A percentile compares a stretch with the other conserved stretches of the same genome.
Evolutionary conservation across 53 echinoderm and acorn worm genomes (phyloP).

Genomic region (Apostichopus leukothele): DNA sequence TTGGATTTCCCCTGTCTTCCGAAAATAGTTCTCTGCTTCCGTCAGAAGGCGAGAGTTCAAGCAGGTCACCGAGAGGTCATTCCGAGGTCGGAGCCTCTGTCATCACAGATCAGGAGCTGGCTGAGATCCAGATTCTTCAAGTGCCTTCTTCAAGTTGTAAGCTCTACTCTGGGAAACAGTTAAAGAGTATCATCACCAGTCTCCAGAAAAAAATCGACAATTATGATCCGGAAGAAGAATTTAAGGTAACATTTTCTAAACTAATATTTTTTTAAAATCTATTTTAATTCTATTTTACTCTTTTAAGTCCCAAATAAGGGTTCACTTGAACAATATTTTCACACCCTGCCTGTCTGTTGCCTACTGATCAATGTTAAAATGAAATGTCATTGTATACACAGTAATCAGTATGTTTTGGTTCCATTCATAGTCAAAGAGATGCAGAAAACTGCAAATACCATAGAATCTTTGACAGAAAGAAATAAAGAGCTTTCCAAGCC

Average conservation of each 20-base stretch:
- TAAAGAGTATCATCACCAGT: slow-evolving; percentile 59
- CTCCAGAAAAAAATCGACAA: slow-evolving; percentile 96
- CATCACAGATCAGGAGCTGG: neutral
- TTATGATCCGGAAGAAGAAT: slow-evolving; percentile 91
- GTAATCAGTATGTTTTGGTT: too few relatives aligned
- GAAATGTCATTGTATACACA: too few relatives aligned
- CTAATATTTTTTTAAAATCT: too few relatives aligned
- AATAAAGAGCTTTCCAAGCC: too few relatives aligned
- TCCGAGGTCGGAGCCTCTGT: neutral
- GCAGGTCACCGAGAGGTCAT: neutral
- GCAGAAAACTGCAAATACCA: too few relatives aligned
- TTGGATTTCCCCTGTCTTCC: slow-evolving; percentile 18
- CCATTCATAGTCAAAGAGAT: too few relatives aligned
- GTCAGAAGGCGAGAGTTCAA: slow-evolving; percentile 9
- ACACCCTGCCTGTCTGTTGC: too few relatives aligned
- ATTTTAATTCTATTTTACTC: too few relatives aligned
- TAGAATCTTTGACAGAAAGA: too few relatives aligned
- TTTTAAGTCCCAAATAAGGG: too few relatives aligned
- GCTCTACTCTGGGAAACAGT: slow-evolving; percentile 67
- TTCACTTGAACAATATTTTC: too few relatives aligned
- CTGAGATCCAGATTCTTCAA: slow-evolving; percentile 56
- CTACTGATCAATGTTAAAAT: too few relatives aligned
- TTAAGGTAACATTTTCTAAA: slow-evolving; percentile 62
- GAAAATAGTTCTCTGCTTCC: slow-evolving; percentile 12
- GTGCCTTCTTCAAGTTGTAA: slow-evolving; percentile 47